Evolutionary conservation across 1,140 invertebrate genomes (phyloP).

Genomic region (Bombus pyrosoma): DNA sequence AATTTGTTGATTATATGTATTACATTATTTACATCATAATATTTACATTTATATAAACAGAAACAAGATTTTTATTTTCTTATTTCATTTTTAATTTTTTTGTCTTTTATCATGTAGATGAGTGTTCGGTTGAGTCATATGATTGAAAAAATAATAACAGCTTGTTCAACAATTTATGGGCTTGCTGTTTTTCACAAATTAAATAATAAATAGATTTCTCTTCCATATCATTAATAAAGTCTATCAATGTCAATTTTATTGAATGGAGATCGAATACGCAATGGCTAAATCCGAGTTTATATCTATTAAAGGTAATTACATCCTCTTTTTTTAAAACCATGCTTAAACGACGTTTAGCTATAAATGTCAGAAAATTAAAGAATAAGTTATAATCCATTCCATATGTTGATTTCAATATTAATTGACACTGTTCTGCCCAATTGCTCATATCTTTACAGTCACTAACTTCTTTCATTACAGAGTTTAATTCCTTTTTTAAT

Average conservation of each 20-base stretch:
- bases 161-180: slow-evolving; percentile 63
- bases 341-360: slow-evolving; percentile 83
- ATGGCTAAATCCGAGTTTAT: slow-evolving; percentile 78
- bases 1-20: slow-evolving; percentile 10
- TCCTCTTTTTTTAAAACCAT: slow-evolving; percentile 65
- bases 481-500: slow-evolving; percentile 85
- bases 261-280: slow-evolving; percentile 79
- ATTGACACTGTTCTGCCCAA: slow-evolving; percentile 89
- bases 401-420: slow-evolving; percentile 90
- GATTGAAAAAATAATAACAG: slow-evolving; percentile 54
- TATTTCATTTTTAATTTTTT: background rate
- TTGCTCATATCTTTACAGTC: slow-evolving; percentile 89
- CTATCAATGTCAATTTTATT: slow-evolving; percentile 72
- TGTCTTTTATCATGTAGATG: background rate
- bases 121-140: slow-evolving; percentile 39
- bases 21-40: slow-evolving; percentile 3
- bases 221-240: slow-evolving; percentile 73
- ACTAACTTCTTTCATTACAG: slow-evolving; percentile 90
- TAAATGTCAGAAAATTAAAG: slow-evolving; percentile 86
- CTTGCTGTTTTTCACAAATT: slow-evolving; percentile 67
- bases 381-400: slow-evolving; percentile 92
- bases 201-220: slow-evolving; percentile 71
- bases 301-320: slow-evolving; percentile 71
- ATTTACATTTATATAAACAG: background rate
- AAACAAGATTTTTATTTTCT: background rate